A percentile compares a stretch with the other conserved stretches of the same genome.
Evolutionary conservation across 2,797 vertebrate species (phyloP).

Genomic region (Crocidura indochinensis): DNA sequence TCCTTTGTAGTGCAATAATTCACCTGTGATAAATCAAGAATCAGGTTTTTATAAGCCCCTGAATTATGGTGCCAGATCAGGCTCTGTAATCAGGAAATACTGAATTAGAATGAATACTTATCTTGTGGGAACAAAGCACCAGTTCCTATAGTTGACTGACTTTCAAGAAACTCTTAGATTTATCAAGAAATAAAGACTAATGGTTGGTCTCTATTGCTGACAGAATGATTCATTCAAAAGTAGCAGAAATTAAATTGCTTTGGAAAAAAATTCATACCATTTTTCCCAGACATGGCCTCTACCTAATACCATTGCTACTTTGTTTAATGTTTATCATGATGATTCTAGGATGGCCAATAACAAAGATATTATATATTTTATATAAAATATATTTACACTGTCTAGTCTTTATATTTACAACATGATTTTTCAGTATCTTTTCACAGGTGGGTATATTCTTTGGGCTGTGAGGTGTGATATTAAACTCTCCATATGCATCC

Average conservation of each 20-base stretch:
- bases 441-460: constrained; percentile 21
- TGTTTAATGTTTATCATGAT: neutral
- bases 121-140: constrained; percentile 16
- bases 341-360: constrained; percentile 19
- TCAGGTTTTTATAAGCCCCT: neutral
- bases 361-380: neutral
- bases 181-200: constrained; percentile 53
- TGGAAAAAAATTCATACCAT: neutral
- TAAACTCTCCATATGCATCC: constrained; percentile 36
- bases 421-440: constrained; percentile 18
- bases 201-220: constrained; percentile 20
- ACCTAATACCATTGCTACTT: neutral
- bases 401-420: no score
- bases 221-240: constrained; percentile 5
- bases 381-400: neutral
- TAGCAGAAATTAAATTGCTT: constrained; percentile 21
- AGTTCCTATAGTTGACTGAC: neutral
- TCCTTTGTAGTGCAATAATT: neutral
- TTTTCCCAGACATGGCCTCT: no score
- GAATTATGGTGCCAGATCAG: neutral
- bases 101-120: neutral
- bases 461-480: neutral
- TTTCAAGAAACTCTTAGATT: no score
- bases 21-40: neutral
- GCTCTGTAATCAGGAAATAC: constrained; percentile 8